These are phyloP conservation scores for Aselliscus stoliczkanus DNA, from an alignment of 2,797 vertebrate species.

Conservation along the genomic window DNA sequence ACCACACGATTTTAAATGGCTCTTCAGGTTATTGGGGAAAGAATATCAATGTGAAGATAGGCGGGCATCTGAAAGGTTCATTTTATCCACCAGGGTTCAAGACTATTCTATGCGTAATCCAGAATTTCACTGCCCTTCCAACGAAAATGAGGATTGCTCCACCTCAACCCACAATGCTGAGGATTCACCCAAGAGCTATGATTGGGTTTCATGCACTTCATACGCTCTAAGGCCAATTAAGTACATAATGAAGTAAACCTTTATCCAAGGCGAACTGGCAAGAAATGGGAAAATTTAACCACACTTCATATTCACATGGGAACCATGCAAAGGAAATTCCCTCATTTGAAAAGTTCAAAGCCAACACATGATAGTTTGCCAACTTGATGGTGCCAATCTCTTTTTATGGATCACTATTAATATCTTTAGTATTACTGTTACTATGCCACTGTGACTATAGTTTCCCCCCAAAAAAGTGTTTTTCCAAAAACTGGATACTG, in stretches of 20 bases:
- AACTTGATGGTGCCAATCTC: neutral
- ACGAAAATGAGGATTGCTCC: neutral
- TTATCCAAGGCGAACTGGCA: neutral
- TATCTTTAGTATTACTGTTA: neutral
- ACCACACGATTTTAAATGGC: neutral
- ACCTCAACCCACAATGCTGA: neutral
- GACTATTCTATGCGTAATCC: neutral
- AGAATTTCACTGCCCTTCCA: neutral
- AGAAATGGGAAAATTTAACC: neutral
- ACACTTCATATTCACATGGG: neutral
- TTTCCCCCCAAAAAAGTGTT: neutral
- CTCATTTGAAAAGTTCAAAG: neutral
- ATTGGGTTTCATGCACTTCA: neutral
- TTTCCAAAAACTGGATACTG: neutral
- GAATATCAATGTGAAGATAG: neutral
- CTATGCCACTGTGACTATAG: neutral
- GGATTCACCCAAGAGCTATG: neutral
- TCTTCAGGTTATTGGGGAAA: neutral
- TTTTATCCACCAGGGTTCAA: neutral
- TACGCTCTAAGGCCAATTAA: neutral
- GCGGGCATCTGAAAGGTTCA: neutral
- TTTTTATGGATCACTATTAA: neutral
- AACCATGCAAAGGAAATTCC: neutral
- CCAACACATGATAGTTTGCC: neutral
- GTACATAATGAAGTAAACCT: neutral